Conservation (phyloP, 2,797 vertebrate genomes). For the Melanotaenia parkinsoni region DNA sequence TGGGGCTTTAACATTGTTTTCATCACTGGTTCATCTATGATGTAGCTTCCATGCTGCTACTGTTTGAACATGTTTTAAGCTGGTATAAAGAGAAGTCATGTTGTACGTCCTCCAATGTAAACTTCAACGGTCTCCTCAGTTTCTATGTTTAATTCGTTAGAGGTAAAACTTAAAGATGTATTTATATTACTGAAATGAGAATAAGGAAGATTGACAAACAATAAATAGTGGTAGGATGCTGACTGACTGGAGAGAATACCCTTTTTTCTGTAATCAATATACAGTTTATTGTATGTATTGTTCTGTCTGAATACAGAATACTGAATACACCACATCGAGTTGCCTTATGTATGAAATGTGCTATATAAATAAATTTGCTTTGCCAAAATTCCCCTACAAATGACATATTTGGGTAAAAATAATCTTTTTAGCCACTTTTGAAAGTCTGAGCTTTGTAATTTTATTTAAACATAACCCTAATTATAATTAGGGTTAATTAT, state of each 20-base stretch:
- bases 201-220: background rate
- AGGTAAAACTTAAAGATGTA: background rate
- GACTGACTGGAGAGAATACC: conserved; percentile 15
- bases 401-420: conserved; percentile 4
- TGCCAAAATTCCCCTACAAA: background rate
- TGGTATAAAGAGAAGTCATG: background rate
- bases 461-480: too few relatives aligned
- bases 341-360: background rate
- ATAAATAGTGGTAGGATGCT: conserved; percentile 2
- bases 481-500: background rate
- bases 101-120: background rate
- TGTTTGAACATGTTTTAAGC: background rate
- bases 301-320: background rate
- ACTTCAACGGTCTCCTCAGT: background rate
- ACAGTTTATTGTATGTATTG: background rate
- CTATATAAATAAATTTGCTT: background rate
- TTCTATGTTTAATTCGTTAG: background rate
- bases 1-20: conserved; percentile 13
- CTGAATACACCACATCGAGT: too few relatives aligned
- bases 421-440: background rate
- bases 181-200: background rate
- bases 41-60: conserved; percentile 5
- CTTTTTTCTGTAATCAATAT: conserved; percentile 11
- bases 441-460: background rate
- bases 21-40: conserved; percentile 21